Percentiles rank a stretch among this genome's conserved stretches.
Conservation (phyloP, 1,140 invertebrate species). For the Rhysida immarginata region DNA sequence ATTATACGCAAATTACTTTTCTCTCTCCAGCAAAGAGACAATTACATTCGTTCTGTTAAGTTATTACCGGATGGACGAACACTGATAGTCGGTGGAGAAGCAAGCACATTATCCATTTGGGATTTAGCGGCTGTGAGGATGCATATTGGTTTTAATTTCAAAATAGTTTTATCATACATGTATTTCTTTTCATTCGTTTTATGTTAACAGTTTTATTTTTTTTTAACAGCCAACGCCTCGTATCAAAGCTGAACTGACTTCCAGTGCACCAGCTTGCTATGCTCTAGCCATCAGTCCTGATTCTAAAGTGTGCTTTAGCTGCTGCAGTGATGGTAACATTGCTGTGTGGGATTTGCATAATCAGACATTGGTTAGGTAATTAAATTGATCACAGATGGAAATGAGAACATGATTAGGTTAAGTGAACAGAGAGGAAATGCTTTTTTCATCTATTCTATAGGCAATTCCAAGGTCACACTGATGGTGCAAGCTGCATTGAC, state of each 20-base stretch:
- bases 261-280: constrained; percentile 90
- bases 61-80: constrained; percentile 85
- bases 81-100: constrained; percentile 91
- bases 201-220: neutral
- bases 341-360: constrained; percentile 91
- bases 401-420: too few relatives aligned
- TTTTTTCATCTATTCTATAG: constrained; percentile 24
- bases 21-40: constrained; percentile 86
- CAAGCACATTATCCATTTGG: constrained; percentile 90
- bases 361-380: constrained; percentile 56
- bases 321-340: constrained; percentile 90
- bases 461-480: constrained; percentile 93
- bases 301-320: constrained; percentile 91
- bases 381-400: too few relatives aligned
- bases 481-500: constrained; percentile 95
- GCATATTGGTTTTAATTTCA: too few relatives aligned
- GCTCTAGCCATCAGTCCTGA: constrained; percentile 92
- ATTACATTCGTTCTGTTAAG: constrained; percentile 95
- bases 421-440: too few relatives aligned
- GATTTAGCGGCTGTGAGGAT: constrained; percentile 52
- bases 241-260: constrained; percentile 74
- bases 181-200: neutral
- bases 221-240: constrained; percentile 47
- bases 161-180: neutral
- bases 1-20: too few relatives aligned